Evolutionary conservation across 2,797 vertebrate genomes (phyloP), one percentile per base, ranked within the genome.

Genomic region (Girardinus metallicus): DNA sequence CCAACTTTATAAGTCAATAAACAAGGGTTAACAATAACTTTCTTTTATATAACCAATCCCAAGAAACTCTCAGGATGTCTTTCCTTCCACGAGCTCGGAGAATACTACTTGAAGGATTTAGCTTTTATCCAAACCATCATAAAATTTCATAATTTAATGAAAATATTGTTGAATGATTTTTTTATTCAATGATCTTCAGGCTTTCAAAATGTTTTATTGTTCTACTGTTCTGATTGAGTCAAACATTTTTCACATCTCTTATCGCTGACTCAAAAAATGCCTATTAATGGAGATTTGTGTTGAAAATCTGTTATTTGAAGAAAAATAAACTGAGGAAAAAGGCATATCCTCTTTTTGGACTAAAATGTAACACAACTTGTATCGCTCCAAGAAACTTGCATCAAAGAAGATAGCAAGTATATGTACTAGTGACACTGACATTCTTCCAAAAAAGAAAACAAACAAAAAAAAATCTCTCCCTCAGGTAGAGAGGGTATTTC

Each of bases 341-440:
- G 4, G 16, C 41, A 12, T 26, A 12, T 26, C 11, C 1, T 68
- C 4, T 41, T 39, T 18, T 39, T 23, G 62, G 3, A 23, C 18
- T 39, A 21, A 39, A 39, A 36, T 53, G 46, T 10, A 39, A 51
- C 43, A 80, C 16, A 4, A 64, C 26, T 78, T 75, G 60, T 77
- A 75, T 43, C 3, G 74, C 82, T 77, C 53, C 23, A 73, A 47
- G 75, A 34, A 83, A 89, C 76, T 46, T 23, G 64, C 51, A 41
- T 76, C 82, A 78, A 64, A 46, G 83, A 87, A 79, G 77, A 31
- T 4, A 41, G 73, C 82, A 91, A 87, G 84, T 80, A 86, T 82
- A 86, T 82, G 72, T 86, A 85, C 73, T 49, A 39, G 84, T 79
- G 76, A 73, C 57, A 78, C 29, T 79, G 21, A 3, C 21, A 49